Evolutionary conservation across 1,140 invertebrate genomes (phyloP).

Genomic region (Araneus ventricosus): DNA sequence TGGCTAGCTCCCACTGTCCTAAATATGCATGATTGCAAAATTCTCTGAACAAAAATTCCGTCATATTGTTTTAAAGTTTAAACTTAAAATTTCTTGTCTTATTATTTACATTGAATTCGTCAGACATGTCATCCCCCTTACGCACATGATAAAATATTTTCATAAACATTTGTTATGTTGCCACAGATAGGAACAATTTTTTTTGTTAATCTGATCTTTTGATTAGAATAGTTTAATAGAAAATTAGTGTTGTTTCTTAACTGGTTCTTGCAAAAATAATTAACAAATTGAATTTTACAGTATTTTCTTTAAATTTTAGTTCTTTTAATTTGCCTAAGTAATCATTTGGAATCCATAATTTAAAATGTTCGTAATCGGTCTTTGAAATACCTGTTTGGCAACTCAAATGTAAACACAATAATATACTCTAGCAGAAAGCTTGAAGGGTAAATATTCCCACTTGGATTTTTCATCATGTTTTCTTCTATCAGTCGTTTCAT

Average conservation of each 20-base stretch:
- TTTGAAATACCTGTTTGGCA: not conserved
- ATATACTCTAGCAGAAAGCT: not conserved
- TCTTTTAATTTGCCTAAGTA: too few species aligned
- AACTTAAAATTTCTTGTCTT: not conserved
- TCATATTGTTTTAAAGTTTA: not conserved
- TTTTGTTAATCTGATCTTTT: not conserved
- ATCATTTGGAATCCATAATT: too few species aligned
- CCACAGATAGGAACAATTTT: not conserved
- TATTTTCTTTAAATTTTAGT: too few species aligned
- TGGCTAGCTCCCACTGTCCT: constrained; percentile 69
- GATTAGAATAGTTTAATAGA: too few species aligned
- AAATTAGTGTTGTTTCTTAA: too few species aligned
- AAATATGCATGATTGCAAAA: constrained; percentile 70
- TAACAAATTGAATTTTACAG: too few species aligned
- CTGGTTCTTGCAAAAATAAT: too few species aligned
- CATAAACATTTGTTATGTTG: constrained; percentile 35
- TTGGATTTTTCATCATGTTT: constrained; percentile 43
- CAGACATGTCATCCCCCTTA: constrained; percentile 29
- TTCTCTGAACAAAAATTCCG: constrained; percentile 60
- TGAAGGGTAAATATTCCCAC: constrained; percentile 57
- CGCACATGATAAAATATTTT: constrained; percentile 69
- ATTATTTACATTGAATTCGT: not conserved
- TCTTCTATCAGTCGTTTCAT: constrained; percentile 41
- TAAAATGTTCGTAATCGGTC: not conserved
- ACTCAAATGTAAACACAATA: not conserved